Evolutionary conservation across 2,797 vertebrate species (phyloP), one percentile per base, ranked within the genome.

Genomic region (Muraenolepis orangiensis): DNA sequence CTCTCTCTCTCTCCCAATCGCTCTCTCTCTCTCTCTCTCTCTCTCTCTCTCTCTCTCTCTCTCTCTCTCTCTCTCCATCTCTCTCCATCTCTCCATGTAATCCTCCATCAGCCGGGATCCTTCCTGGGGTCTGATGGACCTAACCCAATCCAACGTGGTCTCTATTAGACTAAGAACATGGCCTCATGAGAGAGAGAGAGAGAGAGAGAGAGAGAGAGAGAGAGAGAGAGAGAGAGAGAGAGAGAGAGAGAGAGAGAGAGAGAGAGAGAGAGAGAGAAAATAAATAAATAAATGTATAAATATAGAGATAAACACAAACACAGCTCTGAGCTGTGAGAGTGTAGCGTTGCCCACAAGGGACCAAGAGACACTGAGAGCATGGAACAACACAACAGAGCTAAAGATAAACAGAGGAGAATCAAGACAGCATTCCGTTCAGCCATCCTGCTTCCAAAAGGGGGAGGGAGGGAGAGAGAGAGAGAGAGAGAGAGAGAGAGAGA

Each of bases 331-430:
- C 46, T n/a, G 38, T 18, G 29, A 28, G 31, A 69, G 34, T 74
- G 74, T 66, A 34, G 51, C 42, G 69, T 42, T 75, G 76, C 23
- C 32, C 66, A 68, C 80, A 51, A 28, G 0, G 12, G 79, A 80
- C 23, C 71, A 28, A 72, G 73, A 26, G n/a, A 61, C n/a, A 61
- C 34, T 4, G 57, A 51, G 78, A 75, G 26, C 14, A 6, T 74
- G 32, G 75, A 77, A 70, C 69, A 10, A 72, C 32, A 74, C 32
- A 78, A 66, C 71, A 67, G n/a, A n/a, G 18, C 67, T 79, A 80
- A 78, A 40, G 77, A 38, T 83, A 78, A 85, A 82, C 82, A 82
- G 32, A 82, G 84, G 80, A 84, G 26, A 84, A 87, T 83, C 76
- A 81, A 84, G 18, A n/a, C n/a, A 29, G 73, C 72, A 82, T 86